These are phyloP conservation scores for Centropus unirufus DNA, from an alignment of 2,113 vertebrate species.

Conservation along the genomic window DNA sequence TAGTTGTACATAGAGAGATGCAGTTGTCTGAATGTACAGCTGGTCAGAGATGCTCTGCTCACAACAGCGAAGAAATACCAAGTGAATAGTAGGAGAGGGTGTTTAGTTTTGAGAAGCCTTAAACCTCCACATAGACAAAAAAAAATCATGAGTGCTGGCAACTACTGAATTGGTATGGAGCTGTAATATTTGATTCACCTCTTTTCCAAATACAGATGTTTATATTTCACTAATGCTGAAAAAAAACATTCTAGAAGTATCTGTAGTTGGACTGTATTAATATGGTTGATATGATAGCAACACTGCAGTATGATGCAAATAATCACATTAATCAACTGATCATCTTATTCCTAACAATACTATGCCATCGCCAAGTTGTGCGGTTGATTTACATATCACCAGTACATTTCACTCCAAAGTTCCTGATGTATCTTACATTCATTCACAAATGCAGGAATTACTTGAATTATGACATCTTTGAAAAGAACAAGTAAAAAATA, in stretches of 20 bases:
- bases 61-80: not conserved
- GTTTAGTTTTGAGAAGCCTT: not conserved
- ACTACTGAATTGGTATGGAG: not conserved
- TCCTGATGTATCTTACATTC: not conserved
- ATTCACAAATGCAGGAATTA: not conserved
- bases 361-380: not conserved
- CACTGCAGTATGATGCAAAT: not conserved
- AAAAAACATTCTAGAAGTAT: not conserved
- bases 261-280: not conserved
- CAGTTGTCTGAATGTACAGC: not conserved
- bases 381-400: not conserved
- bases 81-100: rapidly evolving
- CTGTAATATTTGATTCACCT: not conserved
- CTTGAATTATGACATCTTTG: not conserved
- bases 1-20: not conserved
- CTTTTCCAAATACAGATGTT: not conserved
- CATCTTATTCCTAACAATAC: not conserved
- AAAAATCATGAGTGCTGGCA: not conserved
- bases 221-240: not conserved
- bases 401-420: not conserved
- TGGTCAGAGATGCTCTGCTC: not conserved
- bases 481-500: not conserved
- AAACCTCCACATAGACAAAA: not conserved
- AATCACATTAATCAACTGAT: not conserved
- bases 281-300: not conserved